phyloP scores from a whole-genome alignment of 2,113 vertebrate genomes.

The Oenanthe oenanthe region DNA sequence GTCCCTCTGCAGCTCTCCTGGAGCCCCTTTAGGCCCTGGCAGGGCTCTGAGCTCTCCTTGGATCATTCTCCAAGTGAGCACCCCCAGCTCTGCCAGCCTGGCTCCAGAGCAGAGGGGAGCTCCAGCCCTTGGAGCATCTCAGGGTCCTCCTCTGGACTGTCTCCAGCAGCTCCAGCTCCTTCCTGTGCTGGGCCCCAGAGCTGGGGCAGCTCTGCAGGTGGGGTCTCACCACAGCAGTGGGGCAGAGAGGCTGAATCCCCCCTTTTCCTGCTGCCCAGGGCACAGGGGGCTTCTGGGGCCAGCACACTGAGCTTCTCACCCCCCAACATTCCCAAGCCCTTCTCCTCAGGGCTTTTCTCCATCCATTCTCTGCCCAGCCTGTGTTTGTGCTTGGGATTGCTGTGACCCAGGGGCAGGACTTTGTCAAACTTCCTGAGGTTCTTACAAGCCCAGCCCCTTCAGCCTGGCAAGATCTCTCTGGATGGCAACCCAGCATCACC shows the following conservation, averaged over 20 bases:
- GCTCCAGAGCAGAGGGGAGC: not conserved
- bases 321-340: not conserved
- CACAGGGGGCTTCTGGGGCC: not conserved
- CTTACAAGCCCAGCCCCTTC: not conserved
- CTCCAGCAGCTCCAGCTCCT: not conserved
- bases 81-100: not conserved
- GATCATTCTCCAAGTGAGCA: not conserved
- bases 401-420: not conserved
- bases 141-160: fast-evolving
- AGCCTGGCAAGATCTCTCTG: not conserved
- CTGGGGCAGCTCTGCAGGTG: not conserved
- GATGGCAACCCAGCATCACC: not conserved
- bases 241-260: not conserved
- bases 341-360: not conserved
- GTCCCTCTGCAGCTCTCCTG: not conserved
- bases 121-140: not conserved
- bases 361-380: not conserved
- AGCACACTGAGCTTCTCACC: not conserved
- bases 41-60: not conserved
- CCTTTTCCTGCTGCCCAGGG: not conserved
- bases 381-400: not conserved
- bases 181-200: not conserved
- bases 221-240: not conserved
- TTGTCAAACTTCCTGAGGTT: not conserved
- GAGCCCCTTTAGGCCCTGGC: not conserved